A percentile compares a stretch with the other conserved stretches of the same genome.
Conservation (phyloP, 2,113 vertebrate species). For the Nymphicus hollandicus region DNA sequence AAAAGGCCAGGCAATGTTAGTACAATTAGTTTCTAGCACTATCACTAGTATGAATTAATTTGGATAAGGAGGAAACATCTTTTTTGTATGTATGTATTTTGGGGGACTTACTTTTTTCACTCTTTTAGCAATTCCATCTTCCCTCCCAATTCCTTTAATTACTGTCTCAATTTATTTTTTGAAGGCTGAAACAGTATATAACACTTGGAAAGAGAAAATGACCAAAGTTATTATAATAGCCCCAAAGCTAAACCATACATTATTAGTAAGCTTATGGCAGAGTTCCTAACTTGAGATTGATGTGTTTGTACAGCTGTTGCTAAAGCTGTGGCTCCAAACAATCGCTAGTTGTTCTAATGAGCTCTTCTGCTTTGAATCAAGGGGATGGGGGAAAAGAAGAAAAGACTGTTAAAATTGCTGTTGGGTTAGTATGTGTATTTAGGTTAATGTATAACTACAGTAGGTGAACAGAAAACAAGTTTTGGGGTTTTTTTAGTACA, state of each 20-base stretch:
- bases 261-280: constrained; percentile 31
- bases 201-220: constrained; percentile 33
- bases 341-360: constrained; percentile 44
- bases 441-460: not conserved
- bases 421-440: constrained; percentile 2
- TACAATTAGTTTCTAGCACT: not conserved
- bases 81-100: not conserved
- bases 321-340: constrained; percentile 48
- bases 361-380: constrained; percentile 54
- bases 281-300: constrained; percentile 38
- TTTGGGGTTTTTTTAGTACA: not conserved
- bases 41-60: not conserved
- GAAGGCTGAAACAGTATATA: not conserved
- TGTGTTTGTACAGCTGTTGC: constrained; percentile 65
- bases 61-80: not conserved
- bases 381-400: not conserved
- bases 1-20: not conserved
- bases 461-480: constrained; percentile 1
- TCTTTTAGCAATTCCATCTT: not conserved
- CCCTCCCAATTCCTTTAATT: not conserved
- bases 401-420: not conserved
- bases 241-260: constrained; percentile 20
- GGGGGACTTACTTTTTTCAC: not conserved
- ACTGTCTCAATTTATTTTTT: not conserved
- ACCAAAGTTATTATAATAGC: not conserved